Percentiles rank a stretch among this genome's conserved stretches.
Conservation (phyloP, 2,888 invertebrate genomes). For the Pinctada fucata region DNA sequence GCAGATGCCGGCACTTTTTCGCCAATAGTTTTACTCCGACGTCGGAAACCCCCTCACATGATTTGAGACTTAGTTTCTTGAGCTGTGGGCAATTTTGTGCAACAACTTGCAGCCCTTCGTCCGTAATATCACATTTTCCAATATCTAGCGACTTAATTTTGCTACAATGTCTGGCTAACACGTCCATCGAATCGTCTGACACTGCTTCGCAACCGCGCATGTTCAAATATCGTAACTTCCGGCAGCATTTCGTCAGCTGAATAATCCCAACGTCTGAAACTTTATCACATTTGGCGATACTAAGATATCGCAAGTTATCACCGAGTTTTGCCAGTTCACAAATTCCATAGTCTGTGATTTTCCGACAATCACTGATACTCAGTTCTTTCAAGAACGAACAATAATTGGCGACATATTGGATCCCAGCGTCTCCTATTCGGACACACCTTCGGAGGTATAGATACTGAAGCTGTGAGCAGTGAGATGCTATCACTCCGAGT, state of each 20-base stretch:
- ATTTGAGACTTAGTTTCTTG: conserved; percentile 91
- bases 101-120: conserved; percentile 89
- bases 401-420: conserved; percentile 94
- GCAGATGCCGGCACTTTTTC: conserved; percentile 91
- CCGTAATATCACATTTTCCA: conserved; percentile 95
- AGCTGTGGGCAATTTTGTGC: conserved; percentile 88
- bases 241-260: conserved; percentile 91
- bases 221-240: conserved; percentile 90
- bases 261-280: conserved; percentile 90
- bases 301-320: conserved; percentile 92
- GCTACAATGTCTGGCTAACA: conserved; percentile 90
- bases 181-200: conserved; percentile 91
- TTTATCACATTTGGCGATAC: conserved; percentile 94
- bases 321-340: conserved; percentile 92
- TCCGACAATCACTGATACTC: conserved; percentile 90
- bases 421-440: conserved; percentile 92
- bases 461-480: conserved; percentile 91
- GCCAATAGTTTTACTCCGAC: conserved; percentile 91
- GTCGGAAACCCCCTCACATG: conserved; percentile 94
- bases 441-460: conserved; percentile 92
- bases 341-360: conserved; percentile 91
- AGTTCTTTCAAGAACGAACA: conserved; percentile 90
- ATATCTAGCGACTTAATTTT: conserved; percentile 91
- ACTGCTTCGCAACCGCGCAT: conserved; percentile 94
- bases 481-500: conserved; percentile 88